These are phyloP conservation scores for Ploceus nigricollis DNA, from an alignment of 2,113 vertebrate species.

Conservation along the genomic window DNA sequence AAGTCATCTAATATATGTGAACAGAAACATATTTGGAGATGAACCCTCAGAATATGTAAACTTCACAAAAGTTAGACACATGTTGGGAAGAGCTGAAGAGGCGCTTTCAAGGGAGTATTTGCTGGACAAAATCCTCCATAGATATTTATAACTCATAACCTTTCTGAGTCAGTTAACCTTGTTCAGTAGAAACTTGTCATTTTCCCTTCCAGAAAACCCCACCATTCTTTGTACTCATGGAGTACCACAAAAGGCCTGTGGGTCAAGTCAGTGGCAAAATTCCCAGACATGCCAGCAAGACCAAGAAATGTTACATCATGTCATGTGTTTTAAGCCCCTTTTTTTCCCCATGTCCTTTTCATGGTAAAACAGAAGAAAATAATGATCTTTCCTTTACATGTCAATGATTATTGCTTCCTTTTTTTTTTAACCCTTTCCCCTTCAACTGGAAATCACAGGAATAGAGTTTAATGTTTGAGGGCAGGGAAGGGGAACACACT, in stretches of 20 bases:
- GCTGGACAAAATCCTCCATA: background rate
- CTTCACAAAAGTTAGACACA: background rate
- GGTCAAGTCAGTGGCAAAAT: background rate
- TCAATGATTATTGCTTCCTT: background rate
- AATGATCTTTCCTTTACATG: background rate
- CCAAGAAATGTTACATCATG: background rate
- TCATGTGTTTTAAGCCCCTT: background rate
- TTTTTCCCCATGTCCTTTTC: background rate
- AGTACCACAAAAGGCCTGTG: background rate
- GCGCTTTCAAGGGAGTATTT: background rate
- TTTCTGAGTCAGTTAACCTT: background rate
- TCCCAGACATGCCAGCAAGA: background rate
- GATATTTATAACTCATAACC: background rate
- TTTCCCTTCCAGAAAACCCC: background rate
- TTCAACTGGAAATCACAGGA: background rate
- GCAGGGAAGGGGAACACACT: background rate
- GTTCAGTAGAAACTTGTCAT: background rate
- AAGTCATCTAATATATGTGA: background rate
- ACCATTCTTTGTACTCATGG: fast-evolving
- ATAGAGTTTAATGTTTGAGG: background rate
- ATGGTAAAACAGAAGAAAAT: background rate
- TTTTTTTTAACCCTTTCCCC: background rate
- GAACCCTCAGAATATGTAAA: background rate
- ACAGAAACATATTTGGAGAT: background rate
- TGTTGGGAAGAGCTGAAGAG: background rate